Evolutionary conservation across 2,888 invertebrate species (phyloP), one percentile per base, ranked within the genome.

Genomic region (Pammene fasciana): DNA sequence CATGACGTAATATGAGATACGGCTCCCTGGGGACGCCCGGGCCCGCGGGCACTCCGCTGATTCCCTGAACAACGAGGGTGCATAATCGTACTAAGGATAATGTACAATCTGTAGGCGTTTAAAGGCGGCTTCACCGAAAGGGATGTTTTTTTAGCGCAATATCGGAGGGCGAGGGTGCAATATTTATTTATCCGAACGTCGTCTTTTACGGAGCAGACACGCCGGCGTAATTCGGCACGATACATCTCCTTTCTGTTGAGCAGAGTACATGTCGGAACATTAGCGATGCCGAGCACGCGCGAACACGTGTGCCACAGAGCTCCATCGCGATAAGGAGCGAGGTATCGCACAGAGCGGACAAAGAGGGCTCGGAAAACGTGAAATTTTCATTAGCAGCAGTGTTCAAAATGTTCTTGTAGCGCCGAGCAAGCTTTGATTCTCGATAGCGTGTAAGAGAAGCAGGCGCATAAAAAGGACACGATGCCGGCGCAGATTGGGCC

Each of bases 51-150:
- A 90, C 91, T 90, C 86, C 82, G 86, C 78, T 85, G 87, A 91
- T 89, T 91, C 91, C 89, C 92, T 82, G 89, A 87, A 91, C 92
- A 89, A 84, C 89, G 90, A 87, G 92, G 92, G 92, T 92, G 92
- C 92, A 92, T 92, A 92, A 92, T 92, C 91, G 90, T 88, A 91
- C 90, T 91, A 90, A 92, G 91, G 92, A 92, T 92, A 92, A 92
- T 92, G 92, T 92, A 92, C 92, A 92, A 92, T 92, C 92, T 92
- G 92, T 92, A 92, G 92, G 91, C 92, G 91, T 92, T 92, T 92
- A 92, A 92, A 92, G 92, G 89, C 91, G 87, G 91, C 91, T 88
- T 89, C 87, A 86, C 80, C 86, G 87, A 90, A 92, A 92, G 92
- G 92, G 92, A 92, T 92, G 92, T 92, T 92, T 92, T 92, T 92